A percentile compares a stretch with the other conserved stretches of the same genome.
These are phyloP conservation scores for Eulemur albifrons DNA, from an alignment of 2,797 vertebrate species.

Conservation along the genomic window DNA sequence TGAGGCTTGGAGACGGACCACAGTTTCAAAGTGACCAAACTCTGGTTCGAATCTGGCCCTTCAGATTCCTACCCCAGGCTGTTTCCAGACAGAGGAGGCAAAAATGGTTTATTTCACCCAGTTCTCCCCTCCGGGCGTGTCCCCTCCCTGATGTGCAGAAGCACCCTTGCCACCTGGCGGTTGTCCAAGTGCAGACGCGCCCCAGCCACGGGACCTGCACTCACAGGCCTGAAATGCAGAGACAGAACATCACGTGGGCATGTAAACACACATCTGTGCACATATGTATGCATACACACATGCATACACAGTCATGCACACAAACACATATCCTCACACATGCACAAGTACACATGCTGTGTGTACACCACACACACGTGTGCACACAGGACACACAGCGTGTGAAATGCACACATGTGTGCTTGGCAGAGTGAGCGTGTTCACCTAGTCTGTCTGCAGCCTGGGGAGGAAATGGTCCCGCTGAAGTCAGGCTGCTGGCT, in stretches of 20 bases:
- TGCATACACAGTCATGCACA: neutral
- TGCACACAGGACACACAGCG: neutral
- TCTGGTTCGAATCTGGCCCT: neutral
- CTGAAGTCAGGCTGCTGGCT: neutral
- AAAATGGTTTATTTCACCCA: neutral
- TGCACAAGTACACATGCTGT: neutral
- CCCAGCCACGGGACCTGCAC: neutral
- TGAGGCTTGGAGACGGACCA: neutral
- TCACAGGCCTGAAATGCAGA: neutral
- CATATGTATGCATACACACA: neutral
- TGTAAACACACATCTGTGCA: accelerated
- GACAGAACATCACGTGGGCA: neutral
- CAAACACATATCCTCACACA: accelerated
- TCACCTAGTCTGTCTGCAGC: neutral
- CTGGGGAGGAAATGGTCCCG: neutral
- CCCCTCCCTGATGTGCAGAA: neutral
- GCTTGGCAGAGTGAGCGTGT: neutral
- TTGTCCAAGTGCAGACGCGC: neutral
- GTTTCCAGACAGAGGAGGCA: neutral
- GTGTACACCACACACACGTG: no score
- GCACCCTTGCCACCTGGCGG: neutral
- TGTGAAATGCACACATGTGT: neutral
- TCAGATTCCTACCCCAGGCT: neutral
- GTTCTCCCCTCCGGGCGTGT: neutral
- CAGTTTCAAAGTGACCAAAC: no score